Base-by-base conservation (phyloP, 2,797 vertebrate species). In the Distichodus sexfasciatus region DNA sequence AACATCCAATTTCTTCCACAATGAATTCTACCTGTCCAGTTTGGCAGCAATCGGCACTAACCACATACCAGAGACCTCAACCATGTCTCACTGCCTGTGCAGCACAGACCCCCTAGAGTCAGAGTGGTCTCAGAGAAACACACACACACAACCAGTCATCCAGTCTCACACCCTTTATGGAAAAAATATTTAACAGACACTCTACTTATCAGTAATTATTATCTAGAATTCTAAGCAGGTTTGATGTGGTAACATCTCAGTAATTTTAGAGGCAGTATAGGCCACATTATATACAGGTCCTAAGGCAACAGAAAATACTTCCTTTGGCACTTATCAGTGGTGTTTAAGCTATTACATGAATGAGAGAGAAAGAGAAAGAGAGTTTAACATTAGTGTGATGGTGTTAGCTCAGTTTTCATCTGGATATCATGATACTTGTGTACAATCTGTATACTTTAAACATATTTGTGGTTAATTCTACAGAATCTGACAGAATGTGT, bases 181-280 rank as follows among this genome's bases (percentile, higher is more conserved):
- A 1, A 6, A 41, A 11, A 24, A 7, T 60, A 17, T 26, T 7
- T 40, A 24, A 1, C n/a, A 47, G 10, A 47, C 21, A 43, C 10
- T 79, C 80, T 84, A 48, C 46, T 12, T 23, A 24, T 1, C 46
- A 26, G 46, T 6, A 26, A 3, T 23, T 10, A 48, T 86, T 78
- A 26, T 3, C 7, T 21, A 0, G 4, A 23, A 24, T 4, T 31
- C 29, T 35, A 17, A 6, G 3, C 41, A 54, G 61, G 57, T 72
- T 59, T 72, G 69, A 53, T 66, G 69, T 66, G 69, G 69, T 59
- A 65, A 47, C 28, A 70, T 24, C 15, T 35, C 17, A 38, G 5
- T 4, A 10, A 19, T 9, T 33, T 4, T 33, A 4, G 19, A 14
- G 6, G 14, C 9, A 28, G 14, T 50, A 4, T 14, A 50, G 1